Base-by-base conservation (phyloP, 2,888 invertebrate genomes). In the Apodemia duryi region DNA sequence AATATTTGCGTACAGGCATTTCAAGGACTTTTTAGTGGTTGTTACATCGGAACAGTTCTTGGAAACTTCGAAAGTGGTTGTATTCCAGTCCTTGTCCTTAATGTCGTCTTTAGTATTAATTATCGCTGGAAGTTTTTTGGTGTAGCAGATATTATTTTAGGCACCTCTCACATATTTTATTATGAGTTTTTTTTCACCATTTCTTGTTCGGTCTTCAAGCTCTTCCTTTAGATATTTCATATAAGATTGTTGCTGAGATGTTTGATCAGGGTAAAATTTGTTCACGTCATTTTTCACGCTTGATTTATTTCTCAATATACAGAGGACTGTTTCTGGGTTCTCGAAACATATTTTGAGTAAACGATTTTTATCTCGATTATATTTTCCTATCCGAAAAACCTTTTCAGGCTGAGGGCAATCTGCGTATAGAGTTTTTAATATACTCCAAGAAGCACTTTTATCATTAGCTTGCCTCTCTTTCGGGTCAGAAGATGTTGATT, bases 1-100 rank as follows among this genome's bases (percentile, higher is more conserved):
- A 13, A 43, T 61, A 38, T 65, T 67, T 21, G 52, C 29, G 21
- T 65, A 67, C 11, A 65, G 21, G 21, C 21, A 21, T 21, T 21
- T 21, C 21, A 21, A 21, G 21, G 21, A 21, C 21, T 21, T 21
- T 62, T 64, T 66, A 1, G 54, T 43, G 38, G 21, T 52, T 21
- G n/a, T 6, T 21, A 28, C 7, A 21, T 52, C 52, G 2, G n/a
- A 6, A 21, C 6, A 52, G n/a, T 21, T 52, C 2, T 9, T n/a
- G 9, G 28, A n/a, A 21, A 52, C 7, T 52, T 52, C 21, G 21
- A 13, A 49, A 5, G 49, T 13, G 49, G n/a, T 49, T 6, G 5
- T 13, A 5, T 49, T n/a, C 3, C 4, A 5, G n/a, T 13, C 5
- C 1, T 49, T 6, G 2, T 6, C 28, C 28, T 52, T 52, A 28